A percentile compares a stretch with the other conserved stretches of the same genome.
These are phyloP conservation scores for Trachelus stipa DNA, from an alignment of 2,888 invertebrate species.

Conservation along the genomic window DNA sequence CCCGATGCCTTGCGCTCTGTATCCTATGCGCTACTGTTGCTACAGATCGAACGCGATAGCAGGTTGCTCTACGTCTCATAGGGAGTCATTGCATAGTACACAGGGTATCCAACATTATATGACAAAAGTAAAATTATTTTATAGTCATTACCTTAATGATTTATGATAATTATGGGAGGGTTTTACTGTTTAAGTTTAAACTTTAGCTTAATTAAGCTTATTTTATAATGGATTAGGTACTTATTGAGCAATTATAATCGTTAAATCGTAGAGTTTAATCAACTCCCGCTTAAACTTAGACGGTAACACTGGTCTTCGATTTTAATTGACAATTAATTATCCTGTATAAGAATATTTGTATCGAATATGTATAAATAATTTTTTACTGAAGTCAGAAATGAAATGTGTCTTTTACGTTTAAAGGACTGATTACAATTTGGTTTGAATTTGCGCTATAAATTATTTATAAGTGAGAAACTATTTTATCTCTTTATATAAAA, in stretches of 20 bases:
- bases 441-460: neutral
- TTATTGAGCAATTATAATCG: neutral
- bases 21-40: constrained; percentile 7
- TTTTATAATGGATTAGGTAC: neutral
- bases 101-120: neutral
- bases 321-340: neutral
- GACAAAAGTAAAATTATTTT: neutral
- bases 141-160: neutral
- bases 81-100: neutral
- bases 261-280: neutral
- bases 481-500: neutral
- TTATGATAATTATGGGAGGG: neutral
- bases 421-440: neutral
- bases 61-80: neutral
- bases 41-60: constrained; percentile 1
- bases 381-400: neutral
- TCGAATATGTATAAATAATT: neutral
- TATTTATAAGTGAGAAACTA: neutral
- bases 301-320: neutral
- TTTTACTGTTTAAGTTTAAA: neutral
- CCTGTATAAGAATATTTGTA: neutral
- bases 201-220: neutral
- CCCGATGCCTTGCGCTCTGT: constrained; percentile 12
- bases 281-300: neutral
- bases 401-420: neutral